phyloP scores from a whole-genome alignment of 35 echinoderm and acorn worm genomes.

The Amphiura filiformis region DNA sequence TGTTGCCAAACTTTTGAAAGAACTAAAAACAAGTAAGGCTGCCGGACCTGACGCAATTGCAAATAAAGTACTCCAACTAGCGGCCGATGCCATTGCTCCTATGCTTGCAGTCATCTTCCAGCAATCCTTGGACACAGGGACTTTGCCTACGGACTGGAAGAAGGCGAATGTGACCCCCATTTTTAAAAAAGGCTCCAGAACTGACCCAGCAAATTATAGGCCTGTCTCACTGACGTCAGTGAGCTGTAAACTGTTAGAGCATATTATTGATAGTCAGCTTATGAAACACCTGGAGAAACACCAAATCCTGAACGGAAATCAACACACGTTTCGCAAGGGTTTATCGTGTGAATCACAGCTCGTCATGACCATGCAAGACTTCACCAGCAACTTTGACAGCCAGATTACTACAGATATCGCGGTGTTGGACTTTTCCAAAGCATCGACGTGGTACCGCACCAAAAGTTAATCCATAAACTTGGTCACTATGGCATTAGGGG shows the following conservation, averaged over 20 bases:
- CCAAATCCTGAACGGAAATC: conserved; percentile 14
- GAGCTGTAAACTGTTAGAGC: conserved; percentile 40
- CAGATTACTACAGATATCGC: conserved; percentile 20
- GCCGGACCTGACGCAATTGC: conserved; percentile 30
- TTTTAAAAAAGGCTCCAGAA: conserved; percentile 42
- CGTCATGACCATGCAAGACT: conserved; percentile 24
- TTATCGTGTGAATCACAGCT: conserved; percentile 31
- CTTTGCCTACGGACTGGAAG: conserved; percentile 39
- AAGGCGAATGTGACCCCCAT: conserved; percentile 31
- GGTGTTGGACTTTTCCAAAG: conserved; percentile 23
- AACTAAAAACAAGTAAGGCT: conserved; percentile 29
- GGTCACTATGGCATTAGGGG: conserved; percentile 22
- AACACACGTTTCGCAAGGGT: conserved; percentile 30
- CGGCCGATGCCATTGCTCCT: conserved; percentile 41
- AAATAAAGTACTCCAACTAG: conserved; percentile 3
- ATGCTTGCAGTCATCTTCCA: conserved; percentile 34
- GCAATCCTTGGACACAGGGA: conserved; percentile 11
- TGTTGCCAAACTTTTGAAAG: not conserved
- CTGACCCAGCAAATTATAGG: conserved; percentile 42
- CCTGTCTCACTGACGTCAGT: conserved; percentile 28
- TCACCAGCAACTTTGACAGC: conserved; percentile 11
- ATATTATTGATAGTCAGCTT: conserved; percentile 33
- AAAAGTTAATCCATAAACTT: conserved; percentile 41
- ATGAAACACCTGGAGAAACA: conserved; percentile 12
- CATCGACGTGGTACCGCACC: conserved; percentile 38